Evolutionary conservation across 2,888 invertebrate species (phyloP).

Genomic region (Orchesellides sinensis): DNA sequence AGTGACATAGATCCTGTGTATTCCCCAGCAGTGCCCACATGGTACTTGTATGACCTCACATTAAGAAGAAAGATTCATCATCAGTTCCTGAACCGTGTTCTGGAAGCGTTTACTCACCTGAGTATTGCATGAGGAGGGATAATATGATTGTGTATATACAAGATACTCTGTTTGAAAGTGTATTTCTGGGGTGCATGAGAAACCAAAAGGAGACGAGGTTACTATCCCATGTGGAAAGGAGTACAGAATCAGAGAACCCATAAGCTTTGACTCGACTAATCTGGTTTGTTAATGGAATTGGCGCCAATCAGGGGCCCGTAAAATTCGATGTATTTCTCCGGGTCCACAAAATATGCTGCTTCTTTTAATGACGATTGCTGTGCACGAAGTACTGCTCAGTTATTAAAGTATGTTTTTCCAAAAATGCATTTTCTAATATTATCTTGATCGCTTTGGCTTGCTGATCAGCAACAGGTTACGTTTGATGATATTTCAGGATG

Average conservation of each 20-base stretch:
- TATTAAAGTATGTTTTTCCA: no score
- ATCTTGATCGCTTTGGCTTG: no score
- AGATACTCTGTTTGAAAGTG: not conserved
- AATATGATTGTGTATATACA: not conserved
- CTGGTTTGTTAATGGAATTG: conserved; percentile 57
- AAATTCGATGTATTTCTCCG: conserved; percentile 29
- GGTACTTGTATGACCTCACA: conserved; percentile 28
- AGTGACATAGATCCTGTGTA: conserved; percentile 50
- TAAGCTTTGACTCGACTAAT: conserved; percentile 27
- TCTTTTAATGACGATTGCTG: no score
- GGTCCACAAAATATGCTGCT: no score
- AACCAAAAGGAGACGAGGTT: not conserved
- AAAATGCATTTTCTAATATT: no score
- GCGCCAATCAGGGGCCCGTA: conserved; percentile 58
- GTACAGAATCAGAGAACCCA: not conserved
- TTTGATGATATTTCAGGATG: no score
- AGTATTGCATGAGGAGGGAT: not conserved
- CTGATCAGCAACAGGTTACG: no score
- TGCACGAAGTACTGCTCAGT: no score
- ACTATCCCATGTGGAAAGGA: not conserved
- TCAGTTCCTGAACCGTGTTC: not conserved
- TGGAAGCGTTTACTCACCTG: not conserved
- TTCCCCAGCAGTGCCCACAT: conserved; percentile 2
- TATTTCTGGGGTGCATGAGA: not conserved
- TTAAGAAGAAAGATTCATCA: conserved; percentile 6